A percentile compares a stretch with the other conserved stretches of the same genome.
These are phyloP conservation scores for Eurosta solidaginis DNA, from an alignment of 1,140 invertebrate genomes.

Conservation along the genomic window DNA sequence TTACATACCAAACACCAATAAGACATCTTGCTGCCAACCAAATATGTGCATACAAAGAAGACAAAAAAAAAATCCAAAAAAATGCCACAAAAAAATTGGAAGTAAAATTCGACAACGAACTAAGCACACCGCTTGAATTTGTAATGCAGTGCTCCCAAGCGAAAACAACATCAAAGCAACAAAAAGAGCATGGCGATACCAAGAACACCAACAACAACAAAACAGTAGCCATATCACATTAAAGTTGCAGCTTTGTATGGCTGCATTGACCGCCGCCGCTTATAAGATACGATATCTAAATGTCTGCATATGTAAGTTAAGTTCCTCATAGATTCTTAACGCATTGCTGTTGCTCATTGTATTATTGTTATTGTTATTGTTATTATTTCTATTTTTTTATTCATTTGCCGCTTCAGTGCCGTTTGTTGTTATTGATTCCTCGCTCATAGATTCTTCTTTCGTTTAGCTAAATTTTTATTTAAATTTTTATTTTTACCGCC, in stretches of 20 bases:
- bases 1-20: not conserved
- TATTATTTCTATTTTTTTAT: not conserved
- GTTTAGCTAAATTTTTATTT: too few species aligned
- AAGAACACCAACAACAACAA: not conserved
- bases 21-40: not conserved
- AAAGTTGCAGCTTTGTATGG: not conserved
- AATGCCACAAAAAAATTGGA: not conserved
- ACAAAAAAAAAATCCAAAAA: not conserved
- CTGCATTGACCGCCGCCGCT: not conserved
- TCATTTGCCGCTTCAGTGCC: not conserved
- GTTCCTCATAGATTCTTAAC: too few species aligned
- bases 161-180: constrained; percentile 17
- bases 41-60: not conserved
- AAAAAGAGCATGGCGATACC: not conserved
- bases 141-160: not conserved
- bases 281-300: too few species aligned
- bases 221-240: not conserved
- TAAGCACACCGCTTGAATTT: not conserved
- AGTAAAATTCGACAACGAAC: not conserved
- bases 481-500: not conserved
- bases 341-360: too few species aligned
- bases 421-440: constrained; percentile 13
- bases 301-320: not conserved
- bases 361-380: not conserved
- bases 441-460: not conserved